Conservation (phyloP, 2,888 invertebrate species). For the Glyphotaelius pellucidus region DNA sequence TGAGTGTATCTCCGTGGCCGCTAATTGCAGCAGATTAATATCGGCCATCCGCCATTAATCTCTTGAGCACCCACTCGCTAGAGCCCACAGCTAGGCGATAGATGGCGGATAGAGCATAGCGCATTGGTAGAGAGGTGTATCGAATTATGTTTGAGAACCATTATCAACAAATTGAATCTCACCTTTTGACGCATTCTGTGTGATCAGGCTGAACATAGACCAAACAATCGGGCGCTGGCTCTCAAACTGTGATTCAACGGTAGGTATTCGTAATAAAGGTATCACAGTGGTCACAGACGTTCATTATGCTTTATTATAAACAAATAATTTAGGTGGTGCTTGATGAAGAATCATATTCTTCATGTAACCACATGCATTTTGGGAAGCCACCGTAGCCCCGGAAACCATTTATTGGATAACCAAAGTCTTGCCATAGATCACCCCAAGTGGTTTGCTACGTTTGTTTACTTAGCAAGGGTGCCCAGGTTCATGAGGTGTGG, state of each 20-base stretch:
- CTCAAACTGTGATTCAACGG: constrained; percentile 8
- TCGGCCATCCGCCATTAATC: constrained; percentile 28
- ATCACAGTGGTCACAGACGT: too few relatives aligned
- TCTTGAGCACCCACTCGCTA: not conserved
- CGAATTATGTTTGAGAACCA: constrained; percentile 52
- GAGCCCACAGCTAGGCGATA: not conserved
- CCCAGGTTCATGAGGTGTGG: too few relatives aligned
- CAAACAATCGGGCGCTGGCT: constrained; percentile 2
- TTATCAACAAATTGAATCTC: constrained; percentile 62
- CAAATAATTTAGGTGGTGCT: too few relatives aligned
- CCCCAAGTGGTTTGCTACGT: too few relatives aligned
- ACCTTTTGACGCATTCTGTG: constrained; percentile 42
- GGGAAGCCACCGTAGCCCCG: too few relatives aligned
- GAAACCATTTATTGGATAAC: too few relatives aligned
- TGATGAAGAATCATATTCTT: too few relatives aligned
- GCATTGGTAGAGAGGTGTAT: not conserved
- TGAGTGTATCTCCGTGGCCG: not conserved
- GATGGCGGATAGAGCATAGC: not conserved
- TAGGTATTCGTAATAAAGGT: not conserved
- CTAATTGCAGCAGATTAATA: constrained; percentile 26
- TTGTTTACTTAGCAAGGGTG: too few relatives aligned
- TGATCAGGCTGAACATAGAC: constrained; percentile 7
- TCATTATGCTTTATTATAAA: too few relatives aligned
- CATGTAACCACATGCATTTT: too few relatives aligned
- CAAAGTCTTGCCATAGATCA: too few relatives aligned